Conservation (phyloP, 1,140 invertebrate genomes). For the Leptoteleia sp. region DNA sequence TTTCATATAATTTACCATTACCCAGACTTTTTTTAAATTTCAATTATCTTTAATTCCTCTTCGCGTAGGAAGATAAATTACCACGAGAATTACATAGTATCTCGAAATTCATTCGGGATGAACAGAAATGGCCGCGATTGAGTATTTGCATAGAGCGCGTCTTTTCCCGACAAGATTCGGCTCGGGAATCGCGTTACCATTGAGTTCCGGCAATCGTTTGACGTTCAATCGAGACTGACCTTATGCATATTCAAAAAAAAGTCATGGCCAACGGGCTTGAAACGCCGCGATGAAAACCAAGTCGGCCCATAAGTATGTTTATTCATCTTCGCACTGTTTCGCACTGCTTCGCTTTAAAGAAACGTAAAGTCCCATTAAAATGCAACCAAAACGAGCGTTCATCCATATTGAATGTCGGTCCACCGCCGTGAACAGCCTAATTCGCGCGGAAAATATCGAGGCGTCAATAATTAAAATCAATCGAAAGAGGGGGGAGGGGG, state of each 20-base stretch:
- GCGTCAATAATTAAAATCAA: constrained; percentile 7
- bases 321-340: constrained; percentile 53
- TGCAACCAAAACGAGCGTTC: constrained; percentile 21
- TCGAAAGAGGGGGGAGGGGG: no score
- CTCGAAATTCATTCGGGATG: constrained; percentile 19
- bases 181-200: constrained; percentile 40
- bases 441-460: not conserved
- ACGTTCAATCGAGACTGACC: constrained; percentile 37
- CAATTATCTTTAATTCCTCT: no score
- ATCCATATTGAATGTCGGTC: constrained; percentile 17
- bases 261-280: constrained; percentile 44
- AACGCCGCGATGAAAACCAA: constrained; percentile 48
- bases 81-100: not conserved
- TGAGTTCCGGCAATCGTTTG: constrained; percentile 1
- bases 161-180: constrained; percentile 16
- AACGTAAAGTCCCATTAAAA: constrained; percentile 30
- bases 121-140: constrained; percentile 5
- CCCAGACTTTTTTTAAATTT: no score
- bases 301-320: constrained; percentile 64
- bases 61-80: not conserved
- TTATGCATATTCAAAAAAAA: constrained; percentile 72
- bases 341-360: constrained; percentile 27
- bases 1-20: no score
- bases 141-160: constrained; percentile 32
- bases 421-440: not conserved